Base-by-base conservation (phyloP, 2,113 vertebrate genomes). In the Delphinus delphis region DNA sequence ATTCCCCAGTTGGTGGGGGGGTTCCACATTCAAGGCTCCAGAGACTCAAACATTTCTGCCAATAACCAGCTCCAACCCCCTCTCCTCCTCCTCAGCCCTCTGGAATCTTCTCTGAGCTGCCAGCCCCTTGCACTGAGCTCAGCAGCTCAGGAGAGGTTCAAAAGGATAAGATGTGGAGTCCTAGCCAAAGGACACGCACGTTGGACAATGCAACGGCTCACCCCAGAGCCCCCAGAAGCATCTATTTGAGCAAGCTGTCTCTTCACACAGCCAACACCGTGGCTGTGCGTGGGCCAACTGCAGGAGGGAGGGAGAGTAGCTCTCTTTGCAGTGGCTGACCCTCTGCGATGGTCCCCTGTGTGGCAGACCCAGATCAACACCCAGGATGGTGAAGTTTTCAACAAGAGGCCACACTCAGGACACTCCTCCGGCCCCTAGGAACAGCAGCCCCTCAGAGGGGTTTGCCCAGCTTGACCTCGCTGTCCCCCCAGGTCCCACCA, bases 241-340 rank as follows among this genome's bases (percentile, higher is more conserved):
- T 13, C 26, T 55, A 36, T 73, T 18, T 60, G 50, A 94, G 70
- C n/a, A 38, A 23, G 31, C 2, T 28, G 21, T 62, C 33, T 85
- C 65, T 60, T 77, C 26, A 67, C 58, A 23, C 2, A 84, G 70
- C 50, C 26, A 10, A 6, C 67, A 28, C 20, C 44, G 31, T 0
- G 0, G 6, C 23, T n/a, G 8, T 77, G 26, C 4, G 4, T 47
- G 53, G 14, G 3, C 36, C 71, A 2, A 0, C 1, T 11, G 3
- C 63, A 13, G n/a, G 41, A 68, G 11, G 47, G 4, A 20, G 3
- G 6, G 12, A 36, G 36, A 60, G 55, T 0, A 11, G 36, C 36
- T 79, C 82, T 15, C 23, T 31, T 10, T 12, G 6, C 15, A 28
- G 41, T 2, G 28, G 76, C 38, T 17, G 0, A 31, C 28, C 36